These are phyloP conservation scores for Halcyon chelicuti DNA, from an alignment of 2,797 vertebrate species.

Conservation along the genomic window DNA sequence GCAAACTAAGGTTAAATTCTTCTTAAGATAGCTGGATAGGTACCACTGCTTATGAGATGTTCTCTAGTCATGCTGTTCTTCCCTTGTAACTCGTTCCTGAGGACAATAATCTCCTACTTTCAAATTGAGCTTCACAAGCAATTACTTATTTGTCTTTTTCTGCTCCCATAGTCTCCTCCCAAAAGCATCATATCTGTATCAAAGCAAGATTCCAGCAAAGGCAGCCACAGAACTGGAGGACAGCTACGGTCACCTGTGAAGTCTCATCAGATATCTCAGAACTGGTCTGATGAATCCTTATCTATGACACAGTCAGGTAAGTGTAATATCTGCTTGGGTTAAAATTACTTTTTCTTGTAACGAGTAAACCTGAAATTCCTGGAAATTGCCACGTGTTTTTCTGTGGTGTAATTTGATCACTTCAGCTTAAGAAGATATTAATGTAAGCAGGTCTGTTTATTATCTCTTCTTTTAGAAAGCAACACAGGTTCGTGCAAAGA, in stretches of 20 bases:
- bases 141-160: conserved; percentile 28
- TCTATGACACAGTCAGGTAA: conserved; percentile 85
- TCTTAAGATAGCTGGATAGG: background rate
- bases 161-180: conserved; percentile 81
- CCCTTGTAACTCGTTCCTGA: background rate
- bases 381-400: background rate
- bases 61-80: background rate
- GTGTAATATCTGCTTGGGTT: background rate
- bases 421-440: background rate
- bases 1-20: background rate
- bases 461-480: background rate
- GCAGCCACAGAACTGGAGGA: conserved; percentile 75
- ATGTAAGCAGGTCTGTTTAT: background rate
- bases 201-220: conserved; percentile 80
- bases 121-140: conserved; percentile 13
- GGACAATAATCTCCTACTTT: background rate
- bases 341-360: background rate
- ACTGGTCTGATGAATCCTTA: conserved; percentile 83
- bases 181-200: conserved; percentile 81
- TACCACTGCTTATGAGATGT: background rate
- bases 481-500: background rate
- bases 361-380: background rate
- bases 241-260: conserved; percentile 77
- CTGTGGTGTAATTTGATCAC: background rate
- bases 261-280: conserved; percentile 75